Base-by-base conservation (phyloP, 2,888 invertebrate species). In the Latrodectus elegans region DNA sequence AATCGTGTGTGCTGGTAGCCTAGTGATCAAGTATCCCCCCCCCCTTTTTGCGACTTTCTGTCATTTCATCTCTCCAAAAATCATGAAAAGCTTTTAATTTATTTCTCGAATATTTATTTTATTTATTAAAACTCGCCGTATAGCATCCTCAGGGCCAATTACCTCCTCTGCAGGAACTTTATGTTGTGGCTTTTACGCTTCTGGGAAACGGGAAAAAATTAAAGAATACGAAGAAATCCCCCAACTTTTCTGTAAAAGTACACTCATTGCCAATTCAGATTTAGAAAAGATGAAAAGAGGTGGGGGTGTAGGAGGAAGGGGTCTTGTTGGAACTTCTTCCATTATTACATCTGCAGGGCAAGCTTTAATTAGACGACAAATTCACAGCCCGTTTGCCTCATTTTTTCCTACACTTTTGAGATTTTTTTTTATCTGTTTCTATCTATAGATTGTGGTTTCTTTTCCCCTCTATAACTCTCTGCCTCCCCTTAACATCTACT, bases 11-110 rank as follows among this genome's bases (percentile, higher is more conserved):
- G 17, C 70, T 12, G 11, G 60, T 65, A n/a, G 52, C 67, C 22
- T 53, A n/a, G 12, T 64, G 65, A 49, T 51, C 64, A 6, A 49
- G 14, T 71, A 80, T 72, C 22, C 8, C 15, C 53, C 55, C 55
- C 15, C 51, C 52, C 26, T 51, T 49, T 71, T 71, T 71, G 38
- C 49, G 49, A 8, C 9, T 52, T 51, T n/a, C 6, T 52, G 53
- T 74, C 52, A 55, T 68, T 78, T 77, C 70, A 67, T 80, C 64
- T 65, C 67, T 74, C 17, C 76, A 53, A 70, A 83, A 88, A 88
- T 84, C 84, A 84, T 84, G 88, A 84, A 88, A 88, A 88, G 88
- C 88, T 88, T 88, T 88, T 88, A 88, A 88, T 88, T 88, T 88
- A 88, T 88, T 88, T 88, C 84, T 83, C 68, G 83, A 79, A 88